Conservation (phyloP, 2,797 vertebrate genomes). For the Smutsia temminckii region DNA sequence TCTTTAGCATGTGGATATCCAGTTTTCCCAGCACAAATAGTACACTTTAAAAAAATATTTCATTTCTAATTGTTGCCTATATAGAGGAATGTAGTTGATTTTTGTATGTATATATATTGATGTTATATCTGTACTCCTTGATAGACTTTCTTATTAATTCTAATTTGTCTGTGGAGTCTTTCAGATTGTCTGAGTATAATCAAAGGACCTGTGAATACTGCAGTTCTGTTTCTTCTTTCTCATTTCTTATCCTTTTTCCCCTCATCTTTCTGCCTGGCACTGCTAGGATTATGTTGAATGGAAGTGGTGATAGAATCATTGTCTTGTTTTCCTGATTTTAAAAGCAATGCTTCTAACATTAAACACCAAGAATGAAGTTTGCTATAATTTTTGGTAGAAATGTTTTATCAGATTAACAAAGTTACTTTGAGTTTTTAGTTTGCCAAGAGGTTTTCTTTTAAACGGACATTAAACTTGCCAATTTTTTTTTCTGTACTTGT, state of each 20-base stretch:
- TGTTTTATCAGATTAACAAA: conserved; percentile 15
- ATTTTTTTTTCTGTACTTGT: background rate
- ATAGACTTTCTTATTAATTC: background rate
- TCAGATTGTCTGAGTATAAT: background rate
- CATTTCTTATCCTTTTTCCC: background rate
- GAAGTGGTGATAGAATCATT: background rate
- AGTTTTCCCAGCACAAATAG: background rate
- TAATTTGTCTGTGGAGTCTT: background rate
- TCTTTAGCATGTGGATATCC: background rate
- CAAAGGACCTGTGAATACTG: background rate
- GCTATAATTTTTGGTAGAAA: background rate
- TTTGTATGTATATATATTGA: background rate
- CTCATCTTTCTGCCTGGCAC: background rate
- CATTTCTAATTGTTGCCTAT: background rate
- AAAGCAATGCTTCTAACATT: background rate
- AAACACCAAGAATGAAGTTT: background rate
- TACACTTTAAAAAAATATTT: background rate
- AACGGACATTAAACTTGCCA: background rate
- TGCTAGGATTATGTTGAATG: background rate
- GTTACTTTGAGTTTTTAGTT: conserved; percentile 3
- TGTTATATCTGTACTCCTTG: background rate
- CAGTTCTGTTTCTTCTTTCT: background rate
- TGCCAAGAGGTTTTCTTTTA: conserved; percentile 50
- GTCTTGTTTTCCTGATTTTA: background rate
- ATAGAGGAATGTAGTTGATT: background rate